phyloP scores from a whole-genome alignment of 2,888 invertebrate species.

The Lochmaea capreae region DNA sequence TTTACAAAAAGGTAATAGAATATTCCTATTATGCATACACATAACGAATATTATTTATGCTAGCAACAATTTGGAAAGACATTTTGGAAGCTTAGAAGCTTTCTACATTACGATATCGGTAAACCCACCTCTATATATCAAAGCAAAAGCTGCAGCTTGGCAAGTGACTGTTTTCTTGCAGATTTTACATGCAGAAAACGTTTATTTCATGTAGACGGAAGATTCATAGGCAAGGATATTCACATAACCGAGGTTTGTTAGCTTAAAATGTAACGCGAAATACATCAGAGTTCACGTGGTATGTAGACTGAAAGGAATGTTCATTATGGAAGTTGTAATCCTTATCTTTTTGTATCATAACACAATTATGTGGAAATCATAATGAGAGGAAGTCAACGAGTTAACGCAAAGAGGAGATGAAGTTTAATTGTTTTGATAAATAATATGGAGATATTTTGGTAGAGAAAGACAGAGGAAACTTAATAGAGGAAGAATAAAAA shows the following conservation, averaged over 20 bases:
- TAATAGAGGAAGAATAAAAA: too few relatives aligned
- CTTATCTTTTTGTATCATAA: constrained; percentile 51
- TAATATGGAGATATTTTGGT: constrained; percentile 57
- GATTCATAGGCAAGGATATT: constrained; percentile 21
- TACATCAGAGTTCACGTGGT: not conserved
- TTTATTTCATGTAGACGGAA: constrained; percentile 23
- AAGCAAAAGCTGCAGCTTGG: constrained; percentile 34
- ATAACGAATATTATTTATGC: constrained; percentile 26
- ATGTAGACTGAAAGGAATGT: not conserved
- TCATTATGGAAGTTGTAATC: constrained; percentile 2
- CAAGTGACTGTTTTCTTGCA: constrained; percentile 21
- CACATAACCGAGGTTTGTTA: constrained; percentile 8
- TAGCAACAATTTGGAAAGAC: constrained; percentile 21
- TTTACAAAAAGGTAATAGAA: not conserved
- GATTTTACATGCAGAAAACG: constrained; percentile 20
- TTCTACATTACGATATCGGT: constrained; percentile 31
- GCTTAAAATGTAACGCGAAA: not conserved
- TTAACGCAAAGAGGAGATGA: not conserved
- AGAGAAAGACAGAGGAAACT: too few relatives aligned
- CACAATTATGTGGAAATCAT: not conserved
- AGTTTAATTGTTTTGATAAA: constrained; percentile 68
- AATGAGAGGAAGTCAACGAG: not conserved
- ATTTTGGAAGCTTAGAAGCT: constrained; percentile 14
- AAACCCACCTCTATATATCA: constrained; percentile 37
- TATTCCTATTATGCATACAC: not conserved